Base-by-base conservation (phyloP, 1,140 invertebrate genomes). In the Ptiloglossa arizonensis region DNA sequence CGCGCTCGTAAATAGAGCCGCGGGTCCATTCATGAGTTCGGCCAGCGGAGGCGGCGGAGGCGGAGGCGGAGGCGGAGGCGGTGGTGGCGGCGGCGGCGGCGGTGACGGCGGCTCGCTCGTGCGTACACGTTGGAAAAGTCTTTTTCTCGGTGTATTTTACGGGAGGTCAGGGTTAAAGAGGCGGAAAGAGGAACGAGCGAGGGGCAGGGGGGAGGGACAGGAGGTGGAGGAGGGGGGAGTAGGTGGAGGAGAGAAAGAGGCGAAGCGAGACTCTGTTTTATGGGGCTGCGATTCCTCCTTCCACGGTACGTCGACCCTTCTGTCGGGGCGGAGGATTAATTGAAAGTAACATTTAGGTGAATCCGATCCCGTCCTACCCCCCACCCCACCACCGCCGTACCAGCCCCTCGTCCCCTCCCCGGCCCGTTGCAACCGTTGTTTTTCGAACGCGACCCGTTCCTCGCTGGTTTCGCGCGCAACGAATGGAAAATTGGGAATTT, bases 121-220 rank as follows among this genome's bases (percentile, higher is more conserved):
- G 87, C 88, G 89, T 90, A 84, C 69, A 84, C 82, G 83, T 80
- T 83, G 88, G 87, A 90, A 90, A 90, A 90, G 89, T 90, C 87
- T 90, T 90, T 90, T 90, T 90, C 89, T 81, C 87, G 73, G 86
- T 87, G 86, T 87, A 83, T 86, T 90, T 90, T 90, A 90, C 83
- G 89, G 87, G 87, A 89, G 90, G 89, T 91, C 90, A 91, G 90
- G 90, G 90, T 91, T 90, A 91, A 89, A 90, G 89, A 88, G 87
- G 87, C 86, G 86, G 81, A 87, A 88, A 87, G 85, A 88, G 83
- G 29, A 73, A 81, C 68, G 72, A n/a, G n/a, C n/a, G n/a, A n/a
- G n/a, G n/a, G n/a, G n/a, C n/a, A n/a, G n/a, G n/a, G n/a, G n/a
- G n/a, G n/a, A n/a, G n/a, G n/a, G n/a, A n/a, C n/a, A n/a, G n/a